Evolutionary conservation across 2,888 invertebrate species (phyloP), one percentile per base, ranked within the genome.

Genomic region (Rotaria sp.): DNA sequence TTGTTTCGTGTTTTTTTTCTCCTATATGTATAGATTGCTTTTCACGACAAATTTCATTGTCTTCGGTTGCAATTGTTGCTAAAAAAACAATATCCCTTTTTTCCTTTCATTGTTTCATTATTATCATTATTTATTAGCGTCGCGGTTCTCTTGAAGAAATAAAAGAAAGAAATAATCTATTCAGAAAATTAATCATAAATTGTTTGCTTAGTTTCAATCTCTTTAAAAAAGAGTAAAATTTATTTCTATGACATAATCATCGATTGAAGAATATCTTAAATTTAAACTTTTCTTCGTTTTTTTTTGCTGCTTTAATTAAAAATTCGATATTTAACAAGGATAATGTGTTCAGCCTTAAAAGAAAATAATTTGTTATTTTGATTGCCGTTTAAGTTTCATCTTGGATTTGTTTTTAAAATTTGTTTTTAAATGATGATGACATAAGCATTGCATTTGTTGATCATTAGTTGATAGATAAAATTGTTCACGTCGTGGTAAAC

Each of bases 61-160:
- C 13, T 67, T 67, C 35, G 30, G 67, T 67, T 67, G 67, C 67
- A 67, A 67, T 35, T 67, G 67, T 67, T 67, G 67, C 67, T 30
- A 18, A 35, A 59, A 59, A 67, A 67, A 35, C 8, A 4, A 0
- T 18, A n/a, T n/a, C n/a, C 13, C 24, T 67, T 30, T 67, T 24
- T 26, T 55, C 11, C 55, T 26, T 67, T 67, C 67, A 18, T 67
- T 67, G 30, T 67, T 11, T 18, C 15, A 15, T 30, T 35, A 67
- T 35, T 67, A 67, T 67, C 30, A 67, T 67, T 67, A 67, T 67
- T 67, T 67, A 67, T 67, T 67, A 67, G 30, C 67, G 35, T 67
- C 30, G 18, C 26, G 15, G 15, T 67, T 67, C 30, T 67, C 67
- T 67, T 13, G 30, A 67, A 67, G 67, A 67, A 67, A 67, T 67